phyloP scores from a whole-genome alignment of 2,888 invertebrate species.

The Apeira syringaria region DNA sequence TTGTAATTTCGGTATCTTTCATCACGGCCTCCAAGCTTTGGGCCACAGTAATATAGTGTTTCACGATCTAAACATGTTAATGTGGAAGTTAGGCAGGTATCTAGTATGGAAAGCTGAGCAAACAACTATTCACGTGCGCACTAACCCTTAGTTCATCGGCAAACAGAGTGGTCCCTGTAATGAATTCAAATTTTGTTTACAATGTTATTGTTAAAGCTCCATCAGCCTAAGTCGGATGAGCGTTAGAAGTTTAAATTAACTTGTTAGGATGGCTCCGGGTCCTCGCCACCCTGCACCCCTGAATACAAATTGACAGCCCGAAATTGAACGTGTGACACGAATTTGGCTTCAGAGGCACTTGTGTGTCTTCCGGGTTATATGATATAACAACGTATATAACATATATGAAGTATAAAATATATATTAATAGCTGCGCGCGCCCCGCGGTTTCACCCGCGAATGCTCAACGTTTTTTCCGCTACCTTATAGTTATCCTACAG shows the following conservation, averaged over 20 bases:
- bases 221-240: conserved; percentile 61
- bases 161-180: conserved; percentile 7
- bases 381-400: too few species aligned
- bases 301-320: conserved; percentile 64
- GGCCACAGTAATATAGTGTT: too few species aligned
- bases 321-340: conserved; percentile 51
- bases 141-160: conserved; percentile 11
- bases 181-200: conserved; percentile 54
- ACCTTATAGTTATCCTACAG: too few species aligned
- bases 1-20: too few species aligned
- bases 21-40: too few species aligned
- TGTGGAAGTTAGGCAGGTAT: background rate
- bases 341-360: conserved; percentile 34
- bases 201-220: conserved; percentile 55
- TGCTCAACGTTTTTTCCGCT: too few species aligned
- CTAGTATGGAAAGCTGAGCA: conserved; percentile 3
- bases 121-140: background rate
- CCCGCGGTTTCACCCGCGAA: too few species aligned
- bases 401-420: too few species aligned
- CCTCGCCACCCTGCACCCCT: conserved; percentile 50
- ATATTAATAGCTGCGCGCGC: too few species aligned
- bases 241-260: conserved; percentile 74
- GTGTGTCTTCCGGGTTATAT: background rate
- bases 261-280: conserved; percentile 57
- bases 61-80: background rate